Percentiles rank a stretch among this genome's conserved stretches.
These are phyloP conservation scores for Sylvicola cinctus DNA, from an alignment of 2,888 invertebrate genomes.

Conservation along the genomic window DNA sequence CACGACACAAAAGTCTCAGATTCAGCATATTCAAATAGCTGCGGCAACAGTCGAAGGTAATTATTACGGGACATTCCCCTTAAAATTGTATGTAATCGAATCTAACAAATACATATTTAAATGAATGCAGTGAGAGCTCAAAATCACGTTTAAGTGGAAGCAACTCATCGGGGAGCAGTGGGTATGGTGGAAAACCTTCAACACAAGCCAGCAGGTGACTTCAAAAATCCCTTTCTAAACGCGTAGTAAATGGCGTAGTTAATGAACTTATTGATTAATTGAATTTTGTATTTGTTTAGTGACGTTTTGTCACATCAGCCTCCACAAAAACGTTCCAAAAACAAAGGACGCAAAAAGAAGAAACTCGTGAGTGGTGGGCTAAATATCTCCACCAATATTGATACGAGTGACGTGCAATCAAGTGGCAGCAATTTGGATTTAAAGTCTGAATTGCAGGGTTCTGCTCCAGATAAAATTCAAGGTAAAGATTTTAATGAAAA, in stretches of 20 bases:
- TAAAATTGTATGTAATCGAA: conserved; percentile 2
- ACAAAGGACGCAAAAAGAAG: conserved; percentile 26
- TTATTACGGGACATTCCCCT: conserved; percentile 8
- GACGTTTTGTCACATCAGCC: conserved; percentile 16
- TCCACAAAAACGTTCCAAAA: conserved; percentile 32
- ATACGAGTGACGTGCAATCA: no score
- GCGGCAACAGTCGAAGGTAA: conserved; percentile 66
- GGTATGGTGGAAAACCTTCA: conserved; percentile 51
- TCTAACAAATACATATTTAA: conserved; percentile 1
- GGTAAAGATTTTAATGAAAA: no score
- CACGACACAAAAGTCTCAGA: conserved; percentile 47
- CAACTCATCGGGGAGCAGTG: conserved; percentile 59
- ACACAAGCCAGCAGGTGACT: conserved; percentile 34
- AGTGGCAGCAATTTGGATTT: no score
- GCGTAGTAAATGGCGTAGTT: no score
- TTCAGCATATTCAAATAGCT: conserved; percentile 64
- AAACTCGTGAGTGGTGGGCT: not conserved
- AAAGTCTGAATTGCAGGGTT: no score
- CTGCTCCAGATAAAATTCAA: conserved; percentile 24
- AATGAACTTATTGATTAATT: no score
- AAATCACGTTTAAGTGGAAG: conserved; percentile 55
- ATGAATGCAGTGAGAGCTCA: conserved; percentile 40
- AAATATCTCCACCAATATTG: no score
- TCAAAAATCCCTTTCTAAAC: no score
- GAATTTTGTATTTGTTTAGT: no score